Evolutionary conservation across 2,797 vertebrate species (phyloP), one percentile per base, ranked within the genome.

Genomic region (Zenarchopterus dispar): DNA sequence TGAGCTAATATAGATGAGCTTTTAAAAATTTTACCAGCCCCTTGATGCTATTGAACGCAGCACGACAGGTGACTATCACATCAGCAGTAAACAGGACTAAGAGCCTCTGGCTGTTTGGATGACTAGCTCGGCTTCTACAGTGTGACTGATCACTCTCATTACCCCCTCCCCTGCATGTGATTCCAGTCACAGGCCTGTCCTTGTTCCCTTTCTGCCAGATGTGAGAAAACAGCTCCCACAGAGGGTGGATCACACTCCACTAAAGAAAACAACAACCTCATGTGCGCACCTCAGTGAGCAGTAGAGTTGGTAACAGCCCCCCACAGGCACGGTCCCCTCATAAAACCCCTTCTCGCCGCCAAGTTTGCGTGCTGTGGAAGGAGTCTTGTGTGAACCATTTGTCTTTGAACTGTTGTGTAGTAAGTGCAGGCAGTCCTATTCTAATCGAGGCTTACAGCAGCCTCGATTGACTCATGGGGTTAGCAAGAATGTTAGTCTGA

Each of bases 111-210:
- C 81, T 72, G 75, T 80, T 70, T 73, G 82, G 84, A 85, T 89
- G 87, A 90, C 86, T 91, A 65, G 72, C 66, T 59, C 41, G 68
- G 70, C 68, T 80, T 83, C 83, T 78, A 75, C 80, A 83, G 84
- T 88, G 84, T 89, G 86, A 89, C 84, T 70, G 78, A 84, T 89
- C 89, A 81, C 77, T 82, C 82, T 70, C 78, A 90, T 93, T 88
- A 91, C 90, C 91, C 89, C 92, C 85, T 91, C 80, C 45, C 56
- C 70, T 74, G 76, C 91, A 93, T 93, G 91, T 93, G 91, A 93
- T 91, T 67, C 78, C 70, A 81, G 88, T 87, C 90, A 92, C 88
- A 91, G 86, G 81, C 80, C 75, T 73, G 71, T 86, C 75, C 81
- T 84, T 86, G 87, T 92, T 92, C 89, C 89, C 83, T 81, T 84